A percentile compares a stretch with the other conserved stretches of the same genome.
Conservation (phyloP, 2,797 vertebrate genomes). For the Spizella passerina region DNA sequence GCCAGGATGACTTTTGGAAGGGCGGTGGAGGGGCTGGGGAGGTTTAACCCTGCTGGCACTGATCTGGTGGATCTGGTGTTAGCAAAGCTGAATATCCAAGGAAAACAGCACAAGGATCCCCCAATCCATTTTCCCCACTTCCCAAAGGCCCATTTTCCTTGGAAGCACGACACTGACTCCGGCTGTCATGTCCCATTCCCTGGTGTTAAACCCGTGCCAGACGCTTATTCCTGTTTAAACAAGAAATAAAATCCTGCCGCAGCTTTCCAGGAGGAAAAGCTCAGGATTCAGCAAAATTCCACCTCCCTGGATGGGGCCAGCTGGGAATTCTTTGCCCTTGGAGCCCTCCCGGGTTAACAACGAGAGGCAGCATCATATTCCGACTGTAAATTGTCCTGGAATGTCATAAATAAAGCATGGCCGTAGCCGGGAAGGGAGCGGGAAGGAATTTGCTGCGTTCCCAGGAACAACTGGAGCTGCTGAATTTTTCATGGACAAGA, state of each 20-base stretch:
- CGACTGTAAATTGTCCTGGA: background rate
- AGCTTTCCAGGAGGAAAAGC: background rate
- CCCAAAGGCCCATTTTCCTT: background rate
- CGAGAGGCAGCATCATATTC: background rate
- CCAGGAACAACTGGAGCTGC: background rate
- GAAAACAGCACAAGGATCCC: background rate
- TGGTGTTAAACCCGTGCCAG: background rate
- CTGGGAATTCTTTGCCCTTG: background rate
- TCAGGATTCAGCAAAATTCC: background rate
- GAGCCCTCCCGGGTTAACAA: background rate
- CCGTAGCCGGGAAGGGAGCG: background rate
- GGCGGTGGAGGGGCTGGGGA: fast-evolving
- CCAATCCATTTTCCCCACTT: fast-evolving
- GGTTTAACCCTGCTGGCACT: fast-evolving
- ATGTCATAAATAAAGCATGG: background rate
- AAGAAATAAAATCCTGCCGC: background rate
- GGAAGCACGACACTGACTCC: fast-evolving
- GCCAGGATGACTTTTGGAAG: background rate
- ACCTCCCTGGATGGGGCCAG: fast-evolving
- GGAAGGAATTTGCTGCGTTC: background rate
- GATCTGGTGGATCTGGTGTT: background rate
- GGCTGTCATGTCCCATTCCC: background rate
- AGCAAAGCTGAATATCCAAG: background rate
- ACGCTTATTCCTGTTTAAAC: background rate
- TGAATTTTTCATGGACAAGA: conserved; percentile 59